phyloP scores from a whole-genome alignment of 2,888 invertebrate species.

The Scaptomyza parva region DNA sequence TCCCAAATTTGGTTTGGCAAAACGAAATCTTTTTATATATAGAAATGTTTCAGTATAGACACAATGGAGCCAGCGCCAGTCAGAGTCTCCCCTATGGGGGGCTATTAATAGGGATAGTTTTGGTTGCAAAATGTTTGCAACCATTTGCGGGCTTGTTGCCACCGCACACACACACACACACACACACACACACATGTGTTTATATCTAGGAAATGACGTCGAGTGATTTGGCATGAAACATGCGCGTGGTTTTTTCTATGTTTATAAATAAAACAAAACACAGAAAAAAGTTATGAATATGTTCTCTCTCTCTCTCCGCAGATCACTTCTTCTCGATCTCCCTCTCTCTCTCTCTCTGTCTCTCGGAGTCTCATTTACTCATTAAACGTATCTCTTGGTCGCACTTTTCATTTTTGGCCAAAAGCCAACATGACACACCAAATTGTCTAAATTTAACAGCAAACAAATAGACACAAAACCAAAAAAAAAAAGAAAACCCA shows the following conservation, averaged over 20 bases:
- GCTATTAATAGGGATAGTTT: constrained; percentile 67
- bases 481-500: no score
- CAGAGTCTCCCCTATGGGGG: no score
- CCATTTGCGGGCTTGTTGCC: constrained; percentile 72
- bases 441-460: constrained; percentile 73
- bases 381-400: constrained; percentile 45
- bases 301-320: constrained; percentile 23
- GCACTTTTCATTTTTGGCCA: constrained; percentile 69
- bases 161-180: neutral
- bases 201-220: constrained; percentile 61
- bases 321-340: neutral
- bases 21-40: neutral
- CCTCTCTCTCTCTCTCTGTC: constrained; percentile 5
- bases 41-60: constrained; percentile 21
- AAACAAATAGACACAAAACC: constrained; percentile 30
- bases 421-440: constrained; percentile 74
- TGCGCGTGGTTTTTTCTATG: constrained; percentile 24
- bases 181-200: neutral
- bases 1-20: constrained; percentile 40
- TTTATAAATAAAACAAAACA: constrained; percentile 46
- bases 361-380: no score
- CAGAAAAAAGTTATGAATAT: constrained; percentile 47
- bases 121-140: constrained; percentile 49
- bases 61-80: constrained; percentile 44
- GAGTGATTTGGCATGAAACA: constrained; percentile 53